These are phyloP conservation scores for Sinentomon sp. DNA, from an alignment of 2,888 invertebrate species.

Conservation along the genomic window DNA sequence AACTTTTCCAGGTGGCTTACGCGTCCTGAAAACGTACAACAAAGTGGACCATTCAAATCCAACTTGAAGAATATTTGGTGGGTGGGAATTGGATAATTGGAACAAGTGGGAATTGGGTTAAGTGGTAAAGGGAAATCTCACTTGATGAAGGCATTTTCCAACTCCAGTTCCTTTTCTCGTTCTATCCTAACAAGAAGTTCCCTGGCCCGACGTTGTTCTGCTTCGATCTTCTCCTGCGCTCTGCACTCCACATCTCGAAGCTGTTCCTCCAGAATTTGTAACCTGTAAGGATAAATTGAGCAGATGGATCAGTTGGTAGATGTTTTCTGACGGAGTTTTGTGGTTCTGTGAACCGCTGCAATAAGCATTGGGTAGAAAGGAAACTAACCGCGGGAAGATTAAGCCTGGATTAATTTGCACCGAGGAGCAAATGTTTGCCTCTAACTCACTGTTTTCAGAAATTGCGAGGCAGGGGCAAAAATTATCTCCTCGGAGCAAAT, in stretches of 20 bases:
- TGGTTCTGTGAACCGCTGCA: too few relatives aligned
- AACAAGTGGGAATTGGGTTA: background rate
- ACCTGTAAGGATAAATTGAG: slow-evolving; percentile 29
- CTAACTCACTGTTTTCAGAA: too few relatives aligned
- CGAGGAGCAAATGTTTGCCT: too few relatives aligned
- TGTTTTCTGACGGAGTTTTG: too few relatives aligned
- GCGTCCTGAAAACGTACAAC: background rate
- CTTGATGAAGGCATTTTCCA: slow-evolving; percentile 42
- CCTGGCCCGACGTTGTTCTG: slow-evolving; percentile 58
- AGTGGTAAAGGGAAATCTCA: slow-evolving; percentile 14
- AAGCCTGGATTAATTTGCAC: too few relatives aligned
- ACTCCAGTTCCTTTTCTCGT: slow-evolving; percentile 46
- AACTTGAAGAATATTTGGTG: too few relatives aligned
- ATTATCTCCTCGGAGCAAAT: too few relatives aligned
- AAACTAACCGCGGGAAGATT: too few relatives aligned
- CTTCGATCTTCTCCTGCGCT: slow-evolving; percentile 40
- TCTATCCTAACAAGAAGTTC: slow-evolving; percentile 57
- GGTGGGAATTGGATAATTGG: background rate
- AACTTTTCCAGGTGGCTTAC: too few relatives aligned
- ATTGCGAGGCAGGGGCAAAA: too few relatives aligned
- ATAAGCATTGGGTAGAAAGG: too few relatives aligned
- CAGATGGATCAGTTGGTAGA: background rate
- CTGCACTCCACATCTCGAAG: slow-evolving; percentile 49
- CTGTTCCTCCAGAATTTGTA: slow-evolving; percentile 75
- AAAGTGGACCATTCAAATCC: too few relatives aligned